Conservation (phyloP, 2,888 invertebrate species). For the Diplolepis rosae region DNA sequence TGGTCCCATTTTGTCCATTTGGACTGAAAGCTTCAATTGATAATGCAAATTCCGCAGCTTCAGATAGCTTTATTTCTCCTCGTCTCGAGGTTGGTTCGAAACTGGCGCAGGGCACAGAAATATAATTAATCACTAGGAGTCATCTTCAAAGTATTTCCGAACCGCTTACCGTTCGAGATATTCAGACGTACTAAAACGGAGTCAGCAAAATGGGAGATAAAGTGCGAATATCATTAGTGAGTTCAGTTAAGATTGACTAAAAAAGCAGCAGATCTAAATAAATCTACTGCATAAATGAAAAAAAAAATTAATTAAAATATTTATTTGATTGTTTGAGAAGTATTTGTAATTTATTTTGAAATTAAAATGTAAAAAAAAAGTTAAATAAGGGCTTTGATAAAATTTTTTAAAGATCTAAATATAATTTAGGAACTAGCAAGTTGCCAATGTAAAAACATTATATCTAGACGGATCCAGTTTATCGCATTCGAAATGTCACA, state of each 20-base stretch:
- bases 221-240: constrained; percentile 4
- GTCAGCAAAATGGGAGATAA: constrained; percentile 22
- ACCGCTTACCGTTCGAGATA: constrained; percentile 26
- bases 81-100: constrained; percentile 3
- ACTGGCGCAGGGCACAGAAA: constrained; percentile 18
- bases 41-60: constrained; percentile 20
- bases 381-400: neutral
- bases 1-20: constrained; percentile 5
- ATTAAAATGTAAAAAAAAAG: no score
- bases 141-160: constrained; percentile 28
- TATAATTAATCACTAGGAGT: constrained; percentile 28
- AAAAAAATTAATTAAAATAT: no score
- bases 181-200: constrained; percentile 20
- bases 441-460: constrained; percentile 40
- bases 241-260: constrained; percentile 1
- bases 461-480: constrained; percentile 43
- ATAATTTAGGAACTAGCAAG: neutral
- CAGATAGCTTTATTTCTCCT: constrained; percentile 25
- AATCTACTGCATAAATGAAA: no score
- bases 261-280: neutral
- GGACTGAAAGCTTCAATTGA: constrained; percentile 28
- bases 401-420: neutral
- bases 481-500: constrained; percentile 57
- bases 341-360: no score
- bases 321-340: neutral